Percentiles rank a stretch among this genome's conserved stretches.
Conservation (phyloP, 2,113 vertebrate species). For the Phylloscopus whistleri region DNA sequence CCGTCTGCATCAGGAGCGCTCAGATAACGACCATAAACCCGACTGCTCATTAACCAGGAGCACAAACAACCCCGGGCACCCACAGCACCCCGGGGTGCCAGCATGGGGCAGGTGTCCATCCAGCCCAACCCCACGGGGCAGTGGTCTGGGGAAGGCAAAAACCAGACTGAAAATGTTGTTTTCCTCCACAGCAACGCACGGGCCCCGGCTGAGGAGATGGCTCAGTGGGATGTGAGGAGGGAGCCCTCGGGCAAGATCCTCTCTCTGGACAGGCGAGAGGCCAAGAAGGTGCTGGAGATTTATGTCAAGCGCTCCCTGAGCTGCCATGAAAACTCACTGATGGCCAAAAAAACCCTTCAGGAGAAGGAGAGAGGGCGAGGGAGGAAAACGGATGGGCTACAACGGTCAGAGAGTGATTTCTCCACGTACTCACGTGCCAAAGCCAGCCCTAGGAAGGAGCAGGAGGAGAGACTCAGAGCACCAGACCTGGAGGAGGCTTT, state of each 20-base stretch:
- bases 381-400: neutral
- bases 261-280: slow-evolving; percentile 59
- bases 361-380: neutral
- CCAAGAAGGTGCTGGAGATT: slow-evolving; percentile 77
- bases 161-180: neutral
- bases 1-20: neutral
- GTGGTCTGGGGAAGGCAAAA: neutral
- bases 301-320: slow-evolving; percentile 78
- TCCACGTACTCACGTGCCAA: neutral
- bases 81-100: neutral
- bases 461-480: neutral
- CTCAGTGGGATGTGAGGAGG: neutral
- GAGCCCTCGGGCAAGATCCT: neutral
- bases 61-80: neutral
- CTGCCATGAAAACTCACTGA: slow-evolving; percentile 32
- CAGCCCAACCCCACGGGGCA: accelerated
- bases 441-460: neutral
- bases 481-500: neutral
- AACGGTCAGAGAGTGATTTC: slow-evolving; percentile 69
- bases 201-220: neutral
- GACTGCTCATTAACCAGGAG: neutral
- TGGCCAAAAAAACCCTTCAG: neutral
- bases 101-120: neutral
- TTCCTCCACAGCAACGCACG: neutral
- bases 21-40: neutral